These are phyloP conservation scores for Nephrotoma appendiculata DNA, from an alignment of 2,888 invertebrate genomes.

Conservation along the genomic window DNA sequence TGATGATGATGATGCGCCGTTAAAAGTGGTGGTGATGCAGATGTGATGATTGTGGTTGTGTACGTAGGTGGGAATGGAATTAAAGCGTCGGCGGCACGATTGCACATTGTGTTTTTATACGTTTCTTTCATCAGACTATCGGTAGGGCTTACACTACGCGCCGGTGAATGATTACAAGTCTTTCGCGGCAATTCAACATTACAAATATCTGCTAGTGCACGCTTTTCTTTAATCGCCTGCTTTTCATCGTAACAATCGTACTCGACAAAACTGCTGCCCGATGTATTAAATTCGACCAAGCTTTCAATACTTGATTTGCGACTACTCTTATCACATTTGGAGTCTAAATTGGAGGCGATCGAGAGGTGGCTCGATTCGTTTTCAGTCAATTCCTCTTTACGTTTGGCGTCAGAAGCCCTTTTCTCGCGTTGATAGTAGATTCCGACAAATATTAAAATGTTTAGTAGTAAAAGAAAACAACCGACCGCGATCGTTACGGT, in stretches of 20 bases:
- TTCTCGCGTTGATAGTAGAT: slow-evolving; percentile 72
- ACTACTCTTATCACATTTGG: slow-evolving; percentile 18
- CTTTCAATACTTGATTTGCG: slow-evolving; percentile 44
- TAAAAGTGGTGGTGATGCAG: slow-evolving; percentile 25
- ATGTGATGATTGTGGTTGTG: slow-evolving; percentile 14
- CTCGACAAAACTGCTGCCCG: slow-evolving; percentile 40
- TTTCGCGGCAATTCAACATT: slow-evolving; percentile 46
- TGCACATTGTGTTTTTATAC: neutral
- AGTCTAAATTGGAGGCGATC: slow-evolving; percentile 24
- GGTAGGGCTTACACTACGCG: slow-evolving; percentile 18
- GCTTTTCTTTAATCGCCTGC: slow-evolving; percentile 37
- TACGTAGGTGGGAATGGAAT: slow-evolving; percentile 16
- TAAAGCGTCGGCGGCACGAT: slow-evolving; percentile 21
- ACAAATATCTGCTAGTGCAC: slow-evolving; percentile 42
- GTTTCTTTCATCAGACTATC: slow-evolving; percentile 21
- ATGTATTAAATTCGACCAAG: slow-evolving; percentile 13
- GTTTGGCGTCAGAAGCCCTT: slow-evolving; percentile 48
- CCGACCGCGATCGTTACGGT: slow-evolving; percentile 80
- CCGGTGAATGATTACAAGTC: slow-evolving; percentile 44
- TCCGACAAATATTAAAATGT: slow-evolving; percentile 76
- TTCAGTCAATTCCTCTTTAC: slow-evolving; percentile 62
- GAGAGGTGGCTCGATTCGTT: slow-evolving; percentile 55
- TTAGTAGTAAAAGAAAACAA: slow-evolving; percentile 64
- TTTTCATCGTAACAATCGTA: slow-evolving; percentile 53
- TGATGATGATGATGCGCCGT: slow-evolving; percentile 14